phyloP scores from a whole-genome alignment of 1,140 invertebrate genomes.

The Cotesia chilonis region DNA sequence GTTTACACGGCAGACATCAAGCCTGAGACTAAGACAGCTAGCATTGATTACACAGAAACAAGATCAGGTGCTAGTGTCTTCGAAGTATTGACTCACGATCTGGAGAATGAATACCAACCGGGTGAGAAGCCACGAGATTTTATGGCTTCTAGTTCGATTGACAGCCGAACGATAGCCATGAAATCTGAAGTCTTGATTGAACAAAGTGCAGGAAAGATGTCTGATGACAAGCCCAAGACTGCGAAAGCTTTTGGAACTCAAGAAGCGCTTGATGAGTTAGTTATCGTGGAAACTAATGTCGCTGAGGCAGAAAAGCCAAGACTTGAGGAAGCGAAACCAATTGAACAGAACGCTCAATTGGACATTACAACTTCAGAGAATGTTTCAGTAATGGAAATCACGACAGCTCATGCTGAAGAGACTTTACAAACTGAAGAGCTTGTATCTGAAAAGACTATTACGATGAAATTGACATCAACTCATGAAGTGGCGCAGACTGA shows the following conservation, averaged over 20 bases:
- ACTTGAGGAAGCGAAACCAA: constrained; percentile 51
- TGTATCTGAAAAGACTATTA: constrained; percentile 56
- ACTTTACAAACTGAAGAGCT: constrained; percentile 47
- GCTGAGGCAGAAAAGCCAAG: constrained; percentile 65
- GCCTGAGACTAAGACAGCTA: constrained; percentile 65
- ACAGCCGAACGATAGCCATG: constrained; percentile 63
- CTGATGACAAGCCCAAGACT: constrained; percentile 53
- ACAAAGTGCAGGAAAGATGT: constrained; percentile 59
- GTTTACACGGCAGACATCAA: constrained; percentile 57
- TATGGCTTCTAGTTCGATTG: constrained; percentile 60
- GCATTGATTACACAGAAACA: constrained; percentile 64
- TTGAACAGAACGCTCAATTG: constrained; percentile 54
- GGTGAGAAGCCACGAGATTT: constrained; percentile 55
- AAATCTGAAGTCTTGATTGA: constrained; percentile 66
- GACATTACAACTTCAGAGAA: constrained; percentile 52
- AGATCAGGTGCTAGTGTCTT: constrained; percentile 62
- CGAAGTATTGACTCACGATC: constrained; percentile 67
- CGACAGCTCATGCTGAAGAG: constrained; percentile 51
- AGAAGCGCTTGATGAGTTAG: constrained; percentile 66
- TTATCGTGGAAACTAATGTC: constrained; percentile 68
- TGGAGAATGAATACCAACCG: constrained; percentile 62
- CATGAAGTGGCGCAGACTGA: constrained; percentile 64
- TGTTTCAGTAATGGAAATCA: constrained; percentile 52
- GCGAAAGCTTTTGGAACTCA: constrained; percentile 66
- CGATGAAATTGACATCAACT: constrained; percentile 58